Evolutionary conservation across 2,888 invertebrate species (phyloP).

Genomic region (Dolichomitus sp.): DNA sequence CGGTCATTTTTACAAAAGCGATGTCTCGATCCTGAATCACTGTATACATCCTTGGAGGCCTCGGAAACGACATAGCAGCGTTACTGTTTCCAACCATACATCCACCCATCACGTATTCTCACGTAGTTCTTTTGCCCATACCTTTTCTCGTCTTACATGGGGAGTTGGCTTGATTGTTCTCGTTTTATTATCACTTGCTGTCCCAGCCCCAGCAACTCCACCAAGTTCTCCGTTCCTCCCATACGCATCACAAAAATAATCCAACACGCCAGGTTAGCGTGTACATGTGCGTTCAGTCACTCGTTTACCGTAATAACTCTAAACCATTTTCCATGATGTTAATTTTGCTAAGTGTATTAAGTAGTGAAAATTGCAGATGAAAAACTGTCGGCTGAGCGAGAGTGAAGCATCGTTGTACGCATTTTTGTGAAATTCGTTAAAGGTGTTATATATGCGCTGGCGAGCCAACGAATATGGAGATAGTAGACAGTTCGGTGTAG

Average conservation of each 20-base stretch:
- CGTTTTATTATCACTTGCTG: constrained; percentile 83
- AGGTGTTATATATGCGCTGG: constrained; percentile 9
- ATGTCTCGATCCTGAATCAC: constrained; percentile 25
- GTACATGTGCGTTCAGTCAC: constrained; percentile 24
- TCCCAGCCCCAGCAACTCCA: constrained; percentile 40
- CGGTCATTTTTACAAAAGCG: background rate
- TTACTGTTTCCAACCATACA: constrained; percentile 10
- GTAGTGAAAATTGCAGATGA: background rate
- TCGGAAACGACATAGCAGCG: constrained; percentile 35
- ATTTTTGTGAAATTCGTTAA: constrained; percentile 19
- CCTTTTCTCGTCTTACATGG: constrained; percentile 70
- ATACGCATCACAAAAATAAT: constrained; percentile 36
- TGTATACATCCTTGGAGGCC: constrained; percentile 39
- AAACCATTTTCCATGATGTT: constrained; percentile 47
- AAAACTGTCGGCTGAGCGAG: constrained; percentile 30
- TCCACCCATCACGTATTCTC: constrained; percentile 36
- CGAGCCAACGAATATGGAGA: constrained; percentile 33
- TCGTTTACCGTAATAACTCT: constrained; percentile 42
- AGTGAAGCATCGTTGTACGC: constrained; percentile 47
- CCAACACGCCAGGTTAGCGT: constrained; percentile 13
- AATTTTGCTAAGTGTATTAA: constrained; percentile 63
- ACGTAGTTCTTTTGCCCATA: constrained; percentile 52
- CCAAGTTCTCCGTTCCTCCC: constrained; percentile 25
- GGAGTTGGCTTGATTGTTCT: constrained; percentile 78
- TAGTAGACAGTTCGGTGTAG: constrained; percentile 54